A percentile compares a stretch with the other conserved stretches of the same genome.
These are phyloP conservation scores for Drosophila insularis DNA, from an alignment of 1,140 invertebrate species.

Conservation along the genomic window DNA sequence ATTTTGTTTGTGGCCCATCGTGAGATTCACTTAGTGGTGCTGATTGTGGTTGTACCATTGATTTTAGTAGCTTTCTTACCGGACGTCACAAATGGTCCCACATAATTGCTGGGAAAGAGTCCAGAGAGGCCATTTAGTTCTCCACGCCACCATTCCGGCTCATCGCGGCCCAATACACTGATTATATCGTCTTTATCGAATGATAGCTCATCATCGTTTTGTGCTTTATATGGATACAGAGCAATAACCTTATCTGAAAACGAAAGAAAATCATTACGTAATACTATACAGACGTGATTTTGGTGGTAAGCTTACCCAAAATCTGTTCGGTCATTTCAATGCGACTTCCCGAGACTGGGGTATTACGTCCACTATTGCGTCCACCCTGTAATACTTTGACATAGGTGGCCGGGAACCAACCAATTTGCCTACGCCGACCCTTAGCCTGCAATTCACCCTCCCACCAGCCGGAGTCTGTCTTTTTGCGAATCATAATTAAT, in stretches of 20 bases:
- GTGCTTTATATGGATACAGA: constrained; percentile 95
- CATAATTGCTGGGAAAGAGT: constrained; percentile 96
- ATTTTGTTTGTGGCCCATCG: constrained; percentile 15
- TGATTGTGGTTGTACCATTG: constrained; percentile 61
- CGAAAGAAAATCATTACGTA: constrained; percentile 20
- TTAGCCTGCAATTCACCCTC: constrained; percentile 99
- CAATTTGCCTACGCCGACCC: constrained; percentile 96
- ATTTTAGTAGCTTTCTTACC: constrained; percentile 72
- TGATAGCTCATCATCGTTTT: constrained; percentile 96
- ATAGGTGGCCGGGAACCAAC: constrained; percentile 99
- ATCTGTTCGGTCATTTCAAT: constrained; percentile 84
- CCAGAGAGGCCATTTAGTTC: constrained; percentile 93
- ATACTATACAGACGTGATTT: not conserved
- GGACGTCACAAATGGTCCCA: constrained; percentile 83
- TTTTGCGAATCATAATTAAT: constrained; percentile 97
- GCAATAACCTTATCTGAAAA: constrained; percentile 94
- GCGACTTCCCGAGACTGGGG: constrained; percentile 85
- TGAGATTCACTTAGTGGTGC: constrained; percentile 67
- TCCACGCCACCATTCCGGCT: constrained; percentile 98
- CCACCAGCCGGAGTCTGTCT: constrained; percentile 99
- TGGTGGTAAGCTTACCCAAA: constrained; percentile 73
- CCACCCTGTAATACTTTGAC: constrained; percentile 92
- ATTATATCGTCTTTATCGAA: constrained; percentile 98
- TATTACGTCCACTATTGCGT: constrained; percentile 88
- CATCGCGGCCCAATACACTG: constrained; percentile 94